A percentile compares a stretch with the other conserved stretches of the same genome.
Evolutionary conservation across 2,797 vertebrate genomes (phyloP).

Genomic region (Psittacula echo): DNA sequence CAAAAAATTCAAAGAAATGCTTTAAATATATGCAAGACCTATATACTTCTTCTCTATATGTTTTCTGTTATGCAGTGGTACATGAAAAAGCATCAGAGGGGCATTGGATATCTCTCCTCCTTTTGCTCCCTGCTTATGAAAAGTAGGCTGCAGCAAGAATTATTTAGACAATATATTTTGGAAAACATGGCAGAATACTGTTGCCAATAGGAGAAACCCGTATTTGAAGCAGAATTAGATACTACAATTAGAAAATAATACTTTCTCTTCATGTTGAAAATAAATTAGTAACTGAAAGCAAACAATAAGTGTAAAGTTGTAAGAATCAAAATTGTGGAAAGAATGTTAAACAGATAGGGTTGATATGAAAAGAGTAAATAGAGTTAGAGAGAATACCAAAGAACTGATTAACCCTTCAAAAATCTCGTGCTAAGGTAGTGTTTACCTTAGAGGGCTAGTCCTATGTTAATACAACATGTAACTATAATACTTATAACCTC

Average conservation of each 20-base stretch:
- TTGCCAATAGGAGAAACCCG: not conserved
- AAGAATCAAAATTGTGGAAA: not conserved
- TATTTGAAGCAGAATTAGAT: conserved; percentile 32
- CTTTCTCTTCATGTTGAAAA: conserved; percentile 18
- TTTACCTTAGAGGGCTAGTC: not conserved
- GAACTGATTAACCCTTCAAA: conserved; percentile 5
- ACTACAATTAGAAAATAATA: not conserved
- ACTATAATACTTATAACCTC: conserved; percentile 12
- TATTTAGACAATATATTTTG: conserved; percentile 5
- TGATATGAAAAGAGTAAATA: not conserved
- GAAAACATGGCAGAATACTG: not conserved
- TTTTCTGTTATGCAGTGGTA: not conserved
- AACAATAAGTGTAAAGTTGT: not conserved
- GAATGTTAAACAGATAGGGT: not conserved
- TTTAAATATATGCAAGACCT: conserved; percentile 41
- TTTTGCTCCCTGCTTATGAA: conserved; percentile 11
- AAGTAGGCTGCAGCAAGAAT: conserved; percentile 38
- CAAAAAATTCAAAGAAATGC: conserved; percentile 2
- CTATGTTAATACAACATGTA: conserved; percentile 14
- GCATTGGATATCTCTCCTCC: not conserved
- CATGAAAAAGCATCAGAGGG: not conserved
- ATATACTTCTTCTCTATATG: not conserved
- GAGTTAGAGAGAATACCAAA: not conserved
- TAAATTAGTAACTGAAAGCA: not conserved
- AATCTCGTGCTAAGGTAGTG: not conserved